A percentile compares a stretch with the other conserved stretches of the same genome.
Conservation (phyloP, 2,113 vertebrate species). For the Spermophilus dauricus region DNA sequence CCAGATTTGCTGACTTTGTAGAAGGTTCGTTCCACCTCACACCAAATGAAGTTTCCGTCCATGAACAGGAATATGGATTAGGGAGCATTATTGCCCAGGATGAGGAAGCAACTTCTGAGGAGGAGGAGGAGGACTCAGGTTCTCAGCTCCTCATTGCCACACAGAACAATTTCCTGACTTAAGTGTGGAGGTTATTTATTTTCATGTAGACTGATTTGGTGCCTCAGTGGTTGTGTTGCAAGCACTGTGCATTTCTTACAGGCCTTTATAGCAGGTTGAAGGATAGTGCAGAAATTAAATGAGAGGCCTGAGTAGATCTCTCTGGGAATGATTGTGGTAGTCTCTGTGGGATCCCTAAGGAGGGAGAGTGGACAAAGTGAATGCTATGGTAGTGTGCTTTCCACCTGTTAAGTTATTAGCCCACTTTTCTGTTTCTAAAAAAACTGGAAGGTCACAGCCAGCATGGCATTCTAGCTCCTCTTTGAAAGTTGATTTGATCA, state of each 20-base stretch:
- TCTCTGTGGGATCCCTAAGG: conserved; percentile 45
- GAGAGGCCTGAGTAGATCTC: background rate
- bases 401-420: background rate
- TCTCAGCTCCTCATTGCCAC: background rate
- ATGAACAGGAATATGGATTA: conserved; percentile 94
- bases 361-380: background rate
- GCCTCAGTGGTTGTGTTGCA: background rate
- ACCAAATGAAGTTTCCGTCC: conserved; percentile 91
- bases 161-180: conserved; percentile 68
- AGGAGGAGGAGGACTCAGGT: conserved; percentile 63
- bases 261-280: background rate
- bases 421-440: conserved; percentile 45
- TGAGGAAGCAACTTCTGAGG: conserved; percentile 89
- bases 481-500: background rate
- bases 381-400: background rate
- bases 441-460: background rate
- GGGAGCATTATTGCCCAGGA: conserved; percentile 90
- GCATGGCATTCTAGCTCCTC: background rate
- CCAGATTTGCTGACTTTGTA: conserved; percentile 97
- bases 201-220: background rate
- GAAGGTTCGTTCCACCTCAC: conserved; percentile 94
- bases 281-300: background rate
- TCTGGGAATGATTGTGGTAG: background rate
- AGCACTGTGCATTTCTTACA: background rate
- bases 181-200: background rate